phyloP scores from a whole-genome alignment of 92 coral and sea anemone species.

The Epizoanthus stellaris region DNA sequence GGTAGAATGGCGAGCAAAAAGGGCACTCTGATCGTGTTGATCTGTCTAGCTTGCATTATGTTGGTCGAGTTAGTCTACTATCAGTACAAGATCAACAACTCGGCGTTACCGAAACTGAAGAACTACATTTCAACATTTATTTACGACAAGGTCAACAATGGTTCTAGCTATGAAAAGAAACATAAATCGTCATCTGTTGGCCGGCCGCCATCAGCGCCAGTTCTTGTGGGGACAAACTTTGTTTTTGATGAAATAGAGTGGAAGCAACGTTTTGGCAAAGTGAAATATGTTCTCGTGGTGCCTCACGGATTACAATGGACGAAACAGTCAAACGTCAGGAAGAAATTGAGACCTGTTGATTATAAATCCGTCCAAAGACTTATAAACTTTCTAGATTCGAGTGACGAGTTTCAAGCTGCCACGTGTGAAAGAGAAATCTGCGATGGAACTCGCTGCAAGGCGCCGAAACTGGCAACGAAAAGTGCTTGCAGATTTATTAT shows the following conservation, averaged over 20 bases:
- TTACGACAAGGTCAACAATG: conserved; percentile 28
- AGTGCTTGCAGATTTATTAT: conserved; percentile 11
- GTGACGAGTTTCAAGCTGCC: conserved; percentile 18
- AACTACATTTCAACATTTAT: conserved; percentile 27
- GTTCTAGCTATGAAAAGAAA: background rate
- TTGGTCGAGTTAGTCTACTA: conserved; percentile 34
- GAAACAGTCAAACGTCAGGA: conserved; percentile 12
- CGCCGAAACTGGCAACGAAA: background rate
- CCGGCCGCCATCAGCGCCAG: conserved; percentile 3
- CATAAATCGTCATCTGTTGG: background rate
- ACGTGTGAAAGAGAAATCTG: conserved; percentile 21
- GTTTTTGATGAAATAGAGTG: conserved; percentile 28
- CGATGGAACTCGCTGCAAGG: background rate
- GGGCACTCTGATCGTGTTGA: conserved; percentile 28
- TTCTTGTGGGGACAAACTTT: conserved; percentile 41
- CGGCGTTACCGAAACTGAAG: conserved; percentile 32
- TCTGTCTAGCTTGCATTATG: conserved; percentile 13
- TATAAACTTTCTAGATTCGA: conserved; percentile 27
- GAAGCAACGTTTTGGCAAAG: conserved; percentile 10
- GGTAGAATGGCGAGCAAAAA: conserved; percentile 38
- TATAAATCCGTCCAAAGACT: conserved; percentile 22
- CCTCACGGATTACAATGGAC: conserved; percentile 33
- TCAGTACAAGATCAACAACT: conserved; percentile 30
- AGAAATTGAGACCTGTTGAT: conserved; percentile 19
- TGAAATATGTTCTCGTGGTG: conserved; percentile 21